These are phyloP conservation scores for Coregonus sp. DNA, from an alignment of 2,797 vertebrate species.

Conservation along the genomic window DNA sequence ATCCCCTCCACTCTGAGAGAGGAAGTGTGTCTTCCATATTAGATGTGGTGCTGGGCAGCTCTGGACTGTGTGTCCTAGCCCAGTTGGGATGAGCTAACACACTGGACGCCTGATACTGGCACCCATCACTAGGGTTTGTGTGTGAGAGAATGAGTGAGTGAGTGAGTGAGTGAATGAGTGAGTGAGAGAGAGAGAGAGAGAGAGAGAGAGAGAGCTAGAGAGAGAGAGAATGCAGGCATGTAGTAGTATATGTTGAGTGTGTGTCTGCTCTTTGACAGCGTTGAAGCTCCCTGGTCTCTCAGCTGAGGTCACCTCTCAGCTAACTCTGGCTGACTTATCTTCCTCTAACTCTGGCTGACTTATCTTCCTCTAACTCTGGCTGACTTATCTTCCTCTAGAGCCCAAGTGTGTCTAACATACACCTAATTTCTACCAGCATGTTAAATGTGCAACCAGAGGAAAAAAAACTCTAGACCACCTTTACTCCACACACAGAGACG, in stretches of 20 bases:
- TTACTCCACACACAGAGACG: too few relatives aligned
- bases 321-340: constrained; percentile 50
- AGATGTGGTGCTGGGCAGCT: not conserved
- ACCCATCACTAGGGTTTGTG: not conserved
- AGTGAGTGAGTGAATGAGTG: not conserved
- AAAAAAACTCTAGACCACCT: too few relatives aligned
- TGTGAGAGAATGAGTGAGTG: not conserved
- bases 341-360: constrained; percentile 2
- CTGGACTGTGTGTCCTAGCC: not conserved
- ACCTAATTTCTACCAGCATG: too few relatives aligned
- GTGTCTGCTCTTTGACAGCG: constrained; percentile 9
- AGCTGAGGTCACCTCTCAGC: constrained; percentile 70
- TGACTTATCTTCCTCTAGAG: not conserved
- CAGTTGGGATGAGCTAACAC: not conserved
- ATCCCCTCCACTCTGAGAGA: not conserved
- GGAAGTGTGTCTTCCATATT: not conserved
- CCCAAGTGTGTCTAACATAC: constrained; percentile 16
- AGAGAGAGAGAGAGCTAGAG: constrained; percentile 2
- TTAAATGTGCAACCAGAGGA: too few relatives aligned
- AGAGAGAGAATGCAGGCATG: constrained; percentile 15
- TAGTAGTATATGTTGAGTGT: constrained; percentile 46
- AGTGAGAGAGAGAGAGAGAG: not conserved
- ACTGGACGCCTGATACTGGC: not conserved
- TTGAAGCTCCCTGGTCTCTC: constrained; percentile 36
- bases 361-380: too few relatives aligned